Evolutionary conservation across 2,797 vertebrate genomes (phyloP).

Genomic region (Cetoscarus ocellatus): DNA sequence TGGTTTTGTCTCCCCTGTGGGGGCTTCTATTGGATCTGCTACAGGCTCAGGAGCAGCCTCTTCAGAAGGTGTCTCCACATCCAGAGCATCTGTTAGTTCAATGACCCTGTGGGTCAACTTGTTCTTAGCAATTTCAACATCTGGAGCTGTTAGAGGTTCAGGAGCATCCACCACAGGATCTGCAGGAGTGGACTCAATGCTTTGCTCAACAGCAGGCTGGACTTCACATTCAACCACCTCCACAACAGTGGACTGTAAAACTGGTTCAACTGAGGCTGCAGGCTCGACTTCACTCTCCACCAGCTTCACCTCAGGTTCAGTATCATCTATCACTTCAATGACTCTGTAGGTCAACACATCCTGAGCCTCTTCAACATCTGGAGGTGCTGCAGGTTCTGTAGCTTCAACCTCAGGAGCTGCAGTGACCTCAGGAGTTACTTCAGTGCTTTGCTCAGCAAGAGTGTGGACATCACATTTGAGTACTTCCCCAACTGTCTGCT

Average conservation of each 20-base stretch:
- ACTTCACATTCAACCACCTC: slow-evolving; percentile 18
- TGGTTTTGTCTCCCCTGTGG: slow-evolving; percentile 8
- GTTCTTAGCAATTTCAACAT: slow-evolving; percentile 17
- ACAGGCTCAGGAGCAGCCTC: slow-evolving; percentile 32
- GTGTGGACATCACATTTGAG: too few species aligned
- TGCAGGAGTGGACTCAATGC: slow-evolving; percentile 2
- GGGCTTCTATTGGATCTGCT: slow-evolving; percentile 14
- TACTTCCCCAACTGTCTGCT: not conserved
- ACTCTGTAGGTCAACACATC: too few species aligned
- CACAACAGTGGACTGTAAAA: slow-evolving; percentile 9
- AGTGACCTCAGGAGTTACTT: too few species aligned
- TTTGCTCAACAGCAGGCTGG: slow-evolving; percentile 28
- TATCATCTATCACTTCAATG: slow-evolving; percentile 42
- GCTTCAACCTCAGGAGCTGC: too few species aligned
- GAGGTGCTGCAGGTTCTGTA: too few species aligned
- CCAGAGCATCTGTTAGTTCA: slow-evolving; percentile 47
- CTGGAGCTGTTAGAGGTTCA: slow-evolving; percentile 15
- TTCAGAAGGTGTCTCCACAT: slow-evolving; percentile 9
- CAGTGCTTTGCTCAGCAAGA: too few species aligned
- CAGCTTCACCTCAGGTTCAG: slow-evolving; percentile 6
- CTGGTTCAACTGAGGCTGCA: slow-evolving; percentile 6
- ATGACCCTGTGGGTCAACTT: not conserved
- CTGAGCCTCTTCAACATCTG: too few species aligned
- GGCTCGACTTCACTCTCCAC: not conserved
- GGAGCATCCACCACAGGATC: slow-evolving; percentile 6